These are phyloP conservation scores for Coelopa pilipes DNA, from an alignment of 2,888 invertebrate genomes.

Conservation along the genomic window DNA sequence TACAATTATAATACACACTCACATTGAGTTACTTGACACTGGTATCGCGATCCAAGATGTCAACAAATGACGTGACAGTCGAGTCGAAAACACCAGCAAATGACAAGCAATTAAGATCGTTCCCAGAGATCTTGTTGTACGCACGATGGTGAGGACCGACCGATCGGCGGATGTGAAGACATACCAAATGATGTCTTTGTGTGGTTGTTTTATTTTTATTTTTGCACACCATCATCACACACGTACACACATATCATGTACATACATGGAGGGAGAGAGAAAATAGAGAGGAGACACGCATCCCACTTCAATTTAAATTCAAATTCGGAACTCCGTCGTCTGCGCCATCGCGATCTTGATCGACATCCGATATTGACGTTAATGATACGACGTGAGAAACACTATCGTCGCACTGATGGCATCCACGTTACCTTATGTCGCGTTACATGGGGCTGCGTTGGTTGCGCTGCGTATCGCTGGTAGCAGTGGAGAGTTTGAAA, in stretches of 20 bases:
- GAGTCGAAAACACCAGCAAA: conserved; percentile 24
- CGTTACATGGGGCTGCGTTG: not conserved
- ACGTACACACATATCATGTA: not conserved
- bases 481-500: conserved; percentile 13
- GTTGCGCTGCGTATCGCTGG: conserved; percentile 4
- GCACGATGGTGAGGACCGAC: too few relatives aligned
- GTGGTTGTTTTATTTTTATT: conserved; percentile 8
- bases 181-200: not conserved
- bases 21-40: conserved; percentile 17
- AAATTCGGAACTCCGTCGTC: not conserved
- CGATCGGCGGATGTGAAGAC: too few relatives aligned
- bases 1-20: conserved; percentile 17
- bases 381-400: not conserved
- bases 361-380: conserved; percentile 19
- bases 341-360: conserved; percentile 1
- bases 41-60: conserved; percentile 24
- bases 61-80: conserved; percentile 32
- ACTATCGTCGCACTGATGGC: not conserved
- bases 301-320: too few relatives aligned
- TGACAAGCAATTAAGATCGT: conserved; percentile 31
- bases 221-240: not conserved
- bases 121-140: conserved; percentile 1
- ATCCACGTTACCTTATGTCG: not conserved
- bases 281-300: too few relatives aligned
- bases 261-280: not conserved